Conservation (phyloP, 2,888 invertebrate genomes). For the Ptycholaimellus sp. region DNA sequence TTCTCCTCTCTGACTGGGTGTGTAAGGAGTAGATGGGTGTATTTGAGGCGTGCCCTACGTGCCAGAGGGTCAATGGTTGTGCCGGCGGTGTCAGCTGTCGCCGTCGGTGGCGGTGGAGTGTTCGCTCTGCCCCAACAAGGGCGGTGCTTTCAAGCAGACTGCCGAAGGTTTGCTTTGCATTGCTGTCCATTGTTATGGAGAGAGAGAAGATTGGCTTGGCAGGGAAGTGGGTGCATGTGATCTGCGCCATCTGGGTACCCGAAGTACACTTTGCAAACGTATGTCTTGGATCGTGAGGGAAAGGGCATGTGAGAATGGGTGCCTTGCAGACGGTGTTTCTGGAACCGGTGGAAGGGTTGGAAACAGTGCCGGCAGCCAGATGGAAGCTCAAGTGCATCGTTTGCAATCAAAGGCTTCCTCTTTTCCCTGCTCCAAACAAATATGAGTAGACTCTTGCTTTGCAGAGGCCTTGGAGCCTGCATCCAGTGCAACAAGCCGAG, state of each 20-base stretch:
- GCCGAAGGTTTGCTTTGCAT: no score
- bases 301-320: no score
- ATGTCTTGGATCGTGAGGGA: no score
- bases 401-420: conserved; percentile 54
- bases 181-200: no score
- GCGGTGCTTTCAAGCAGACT: conserved; percentile 83
- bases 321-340: conserved; percentile 40
- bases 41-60: conserved; percentile 88
- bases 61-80: conserved; percentile 91
- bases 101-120: conserved; percentile 87
- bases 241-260: conserved; percentile 95
- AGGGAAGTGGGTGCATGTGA: conserved; percentile 93
- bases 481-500: conserved; percentile 72
- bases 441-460: no score
- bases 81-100: conserved; percentile 76
- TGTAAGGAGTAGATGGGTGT: no score
- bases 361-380: conserved; percentile 74
- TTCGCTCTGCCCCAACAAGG: conserved; percentile 86
- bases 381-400: conserved; percentile 92
- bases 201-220: no score
- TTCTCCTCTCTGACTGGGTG: not conserved
- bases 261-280: conserved; percentile 83
- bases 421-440: no score
- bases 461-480: conserved; percentile 73
- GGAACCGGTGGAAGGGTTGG: conserved; percentile 89